phyloP scores from a whole-genome alignment of 2,888 invertebrate genomes.

The Thereva nobilitata region DNA sequence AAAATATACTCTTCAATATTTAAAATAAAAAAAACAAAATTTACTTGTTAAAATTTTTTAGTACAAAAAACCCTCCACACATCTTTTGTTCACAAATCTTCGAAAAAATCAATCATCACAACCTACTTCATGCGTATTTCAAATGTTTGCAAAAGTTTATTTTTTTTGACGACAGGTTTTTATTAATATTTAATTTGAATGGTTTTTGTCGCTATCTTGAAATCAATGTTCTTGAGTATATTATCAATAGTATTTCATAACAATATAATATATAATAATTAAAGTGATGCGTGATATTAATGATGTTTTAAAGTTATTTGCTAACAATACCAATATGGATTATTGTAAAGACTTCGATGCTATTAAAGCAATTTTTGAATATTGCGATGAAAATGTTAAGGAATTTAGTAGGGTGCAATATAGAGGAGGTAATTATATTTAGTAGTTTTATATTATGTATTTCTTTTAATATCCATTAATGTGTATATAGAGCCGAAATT shows the following conservation, averaged over 20 bases:
- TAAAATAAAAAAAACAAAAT: no score
- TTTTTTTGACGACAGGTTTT: background rate
- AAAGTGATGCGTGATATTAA: slow-evolving; percentile 48
- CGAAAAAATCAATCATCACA: background rate
- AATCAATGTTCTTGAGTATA: no score
- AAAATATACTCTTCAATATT: no score
- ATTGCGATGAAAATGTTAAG: slow-evolving; percentile 48
- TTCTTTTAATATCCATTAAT: no score
- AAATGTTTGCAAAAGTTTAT: background rate
- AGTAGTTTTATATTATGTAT: no score
- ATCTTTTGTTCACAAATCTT: background rate
- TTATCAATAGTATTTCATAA: no score
- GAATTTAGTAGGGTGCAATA: slow-evolving; percentile 49
- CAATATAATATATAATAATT: background rate
- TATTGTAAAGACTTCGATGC: slow-evolving; percentile 50
- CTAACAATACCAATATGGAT: slow-evolving; percentile 48
- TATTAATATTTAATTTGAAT: background rate
- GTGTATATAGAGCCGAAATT: no score
- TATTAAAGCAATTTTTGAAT: slow-evolving; percentile 48
- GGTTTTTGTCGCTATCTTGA: no score
- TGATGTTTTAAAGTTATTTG: slow-evolving; percentile 46
- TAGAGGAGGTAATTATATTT: slow-evolving; percentile 50
- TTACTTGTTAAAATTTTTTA: no score
- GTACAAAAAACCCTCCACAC: no score
- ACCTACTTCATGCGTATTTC: background rate